Evolutionary conservation across 1,140 invertebrate genomes (phyloP).

Genomic region (Aphidius ervi): DNA sequence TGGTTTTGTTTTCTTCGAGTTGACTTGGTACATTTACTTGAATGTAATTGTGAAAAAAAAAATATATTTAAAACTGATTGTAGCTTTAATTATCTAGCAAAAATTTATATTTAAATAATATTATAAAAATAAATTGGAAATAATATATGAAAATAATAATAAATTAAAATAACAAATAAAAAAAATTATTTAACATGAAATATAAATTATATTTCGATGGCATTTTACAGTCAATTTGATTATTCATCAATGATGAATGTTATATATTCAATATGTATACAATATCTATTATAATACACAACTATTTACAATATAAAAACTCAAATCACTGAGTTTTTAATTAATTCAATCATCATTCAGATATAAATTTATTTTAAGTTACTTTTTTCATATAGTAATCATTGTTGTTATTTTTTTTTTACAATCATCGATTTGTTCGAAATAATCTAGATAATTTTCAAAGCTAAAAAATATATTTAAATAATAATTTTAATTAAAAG

Average conservation of each 20-base stretch:
- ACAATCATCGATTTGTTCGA: too few species aligned
- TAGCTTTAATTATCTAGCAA: too few species aligned
- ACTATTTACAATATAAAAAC: slow-evolving; percentile 15
- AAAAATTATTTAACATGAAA: slow-evolving; percentile 21
- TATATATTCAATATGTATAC: slow-evolving; percentile 18
- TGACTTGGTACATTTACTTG: neutral
- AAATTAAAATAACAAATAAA: slow-evolving; percentile 6
- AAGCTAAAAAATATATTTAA: too few species aligned
- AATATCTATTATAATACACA: slow-evolving; percentile 20
- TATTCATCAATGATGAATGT: slow-evolving; percentile 16
- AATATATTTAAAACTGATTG: too few species aligned
- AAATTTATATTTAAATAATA: too few species aligned
- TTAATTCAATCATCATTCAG: slow-evolving; percentile 12
- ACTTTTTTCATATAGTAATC: too few species aligned
- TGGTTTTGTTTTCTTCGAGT: neutral
- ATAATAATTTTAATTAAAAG: too few species aligned
- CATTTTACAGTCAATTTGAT: slow-evolving; percentile 23
- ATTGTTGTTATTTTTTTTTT: too few species aligned
- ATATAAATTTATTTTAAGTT: neutral
- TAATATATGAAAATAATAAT: neutral
- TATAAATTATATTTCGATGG: slow-evolving; percentile 26
- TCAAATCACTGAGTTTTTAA: slow-evolving; percentile 4
- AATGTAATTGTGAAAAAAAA: neutral
- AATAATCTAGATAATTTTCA: neutral
- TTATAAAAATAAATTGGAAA: too few species aligned